A percentile compares a stretch with the other conserved stretches of the same genome.
Evolutionary conservation across 1,140 invertebrate genomes (phyloP).

Genomic region (Leptinotarsa defecta): DNA sequence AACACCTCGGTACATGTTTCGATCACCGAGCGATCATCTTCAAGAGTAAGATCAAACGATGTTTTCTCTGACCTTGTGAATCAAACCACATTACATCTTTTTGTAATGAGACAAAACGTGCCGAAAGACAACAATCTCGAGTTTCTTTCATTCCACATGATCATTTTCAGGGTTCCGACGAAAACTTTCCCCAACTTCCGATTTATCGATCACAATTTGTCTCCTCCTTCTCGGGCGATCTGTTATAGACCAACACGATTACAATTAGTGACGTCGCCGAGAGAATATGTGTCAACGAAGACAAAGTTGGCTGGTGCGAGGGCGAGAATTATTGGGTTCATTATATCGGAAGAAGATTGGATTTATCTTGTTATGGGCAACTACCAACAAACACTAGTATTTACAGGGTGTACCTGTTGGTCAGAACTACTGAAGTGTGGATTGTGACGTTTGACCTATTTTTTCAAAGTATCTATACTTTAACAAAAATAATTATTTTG

Average conservation of each 20-base stretch:
- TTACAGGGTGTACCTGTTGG: not conserved
- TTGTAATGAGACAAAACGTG: not conserved
- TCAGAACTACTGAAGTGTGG: no score
- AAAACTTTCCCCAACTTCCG: not conserved
- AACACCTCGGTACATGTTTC: no score
- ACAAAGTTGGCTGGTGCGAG: slow-evolving; percentile 15
- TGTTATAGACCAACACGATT: slow-evolving; percentile 6
- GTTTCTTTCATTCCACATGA: not conserved
- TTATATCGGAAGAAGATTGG: slow-evolving; percentile 20
- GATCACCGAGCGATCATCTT: no score
- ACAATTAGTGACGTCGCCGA: slow-evolving; percentile 29
- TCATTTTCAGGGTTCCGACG: not conserved
- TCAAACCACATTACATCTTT: no score
- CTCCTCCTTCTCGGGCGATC: not conserved
- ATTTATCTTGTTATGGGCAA: slow-evolving; percentile 25
- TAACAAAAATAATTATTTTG: no score
- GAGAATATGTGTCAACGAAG: slow-evolving; percentile 27
- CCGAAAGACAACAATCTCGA: not conserved
- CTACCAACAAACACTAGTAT: not conserved
- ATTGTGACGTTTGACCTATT: no score
- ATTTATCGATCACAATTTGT: not conserved
- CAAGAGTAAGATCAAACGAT: no score
- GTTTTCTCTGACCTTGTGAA: no score
- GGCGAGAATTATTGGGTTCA: slow-evolving; percentile 19
- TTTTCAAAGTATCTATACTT: no score